Evolutionary conservation across 2,797 vertebrate genomes (phyloP), one percentile per base, ranked within the genome.

Genomic region (Lepilemur septentrionalis): DNA sequence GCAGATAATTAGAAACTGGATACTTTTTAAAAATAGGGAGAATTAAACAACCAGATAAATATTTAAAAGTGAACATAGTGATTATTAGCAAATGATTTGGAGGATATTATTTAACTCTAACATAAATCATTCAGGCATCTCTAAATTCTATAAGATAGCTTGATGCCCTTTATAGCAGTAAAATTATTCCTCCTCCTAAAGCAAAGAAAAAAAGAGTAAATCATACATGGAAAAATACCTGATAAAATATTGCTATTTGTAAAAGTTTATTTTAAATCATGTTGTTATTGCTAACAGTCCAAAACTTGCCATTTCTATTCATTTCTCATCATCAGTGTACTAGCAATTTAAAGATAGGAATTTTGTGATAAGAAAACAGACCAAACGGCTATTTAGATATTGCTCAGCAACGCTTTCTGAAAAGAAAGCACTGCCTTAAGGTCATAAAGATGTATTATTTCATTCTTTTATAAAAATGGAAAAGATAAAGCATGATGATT

Each of bases 81-180:
- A 85, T 96, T 96, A 95, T 80, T 95, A n/a, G n/a, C 23, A 97
- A 93, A 93, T 98, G 97, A 97, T 89, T 97, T 94, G 95, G 70
- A 94, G 41, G 82, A 95, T 63, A 52, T 78, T 95, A 84, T 95
- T 97, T 98, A 97, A 96, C 88, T 96, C 43, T 94, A 92, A 96
- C 97, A 94, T 97, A 94, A 92, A 43, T 93, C 22, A 70, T 97
- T 91, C 89, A 59, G 38, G 69, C 38, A 81, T 91, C 65, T 98
- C 85, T 96, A 91, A 96, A 91, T 80, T 69, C 82, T 83, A 41
- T 55, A 97, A 94, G 11, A 61, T 96, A 91, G 87, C 76, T 41
- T 41, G 48, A 84, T 8, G 2, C 17, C n/a, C 83, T 93, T 89
- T 52, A 0, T n/a, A 96, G 0, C 22, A 94, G 28, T 89, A 41